Evolutionary conservation across 2,113 vertebrate genomes (phyloP), one percentile per base, ranked within the genome.

Genomic region (Ranitomeya variabilis): DNA sequence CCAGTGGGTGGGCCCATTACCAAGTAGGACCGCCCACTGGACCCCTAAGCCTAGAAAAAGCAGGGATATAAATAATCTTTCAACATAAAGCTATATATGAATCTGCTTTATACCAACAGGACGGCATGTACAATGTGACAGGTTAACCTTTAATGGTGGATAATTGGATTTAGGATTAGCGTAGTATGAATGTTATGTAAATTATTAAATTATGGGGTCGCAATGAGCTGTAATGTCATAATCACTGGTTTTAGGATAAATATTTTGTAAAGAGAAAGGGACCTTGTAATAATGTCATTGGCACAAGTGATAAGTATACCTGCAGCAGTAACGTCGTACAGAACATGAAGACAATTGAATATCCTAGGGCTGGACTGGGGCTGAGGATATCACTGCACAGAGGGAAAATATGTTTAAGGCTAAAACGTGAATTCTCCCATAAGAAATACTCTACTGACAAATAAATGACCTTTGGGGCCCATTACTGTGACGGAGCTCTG

Each of bases 131-230:
- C 37, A 45, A 45, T 3, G 37, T 5, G 37, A 45, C 37, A 5
- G 3, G 37, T 45, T 19, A 26, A 18, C 19, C 7, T 19, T 54
- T 55, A 52, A 52, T 19, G 19, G 45, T 13, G 12, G 45, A 71
- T 69, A 55, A 12, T 51, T 66, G 5, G 67, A 18, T 6, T 55
- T 64, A 21, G 10, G 19, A 37, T 4, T 69, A 21, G 18, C 37
- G 19, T 15, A 10, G 5, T 19, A 5, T 60, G 57, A 79, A 81
- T 81, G 57, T 18, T 37, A 18, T 81, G 79, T 81, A 59, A 59
- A 59, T 80, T 26, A 31, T 81, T 81, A 60, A 81, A 60, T 54
- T 79, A 79, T 55, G 55, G 79, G 57, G 59, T 59, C 3, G 16
- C 52, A 79, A 78, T 54, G 21, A 55, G 19, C 10, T 52, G 45